A percentile compares a stretch with the other conserved stretches of the same genome.
Conservation (phyloP, 2,113 vertebrate genomes). For the Oreochromis aureus region DNA sequence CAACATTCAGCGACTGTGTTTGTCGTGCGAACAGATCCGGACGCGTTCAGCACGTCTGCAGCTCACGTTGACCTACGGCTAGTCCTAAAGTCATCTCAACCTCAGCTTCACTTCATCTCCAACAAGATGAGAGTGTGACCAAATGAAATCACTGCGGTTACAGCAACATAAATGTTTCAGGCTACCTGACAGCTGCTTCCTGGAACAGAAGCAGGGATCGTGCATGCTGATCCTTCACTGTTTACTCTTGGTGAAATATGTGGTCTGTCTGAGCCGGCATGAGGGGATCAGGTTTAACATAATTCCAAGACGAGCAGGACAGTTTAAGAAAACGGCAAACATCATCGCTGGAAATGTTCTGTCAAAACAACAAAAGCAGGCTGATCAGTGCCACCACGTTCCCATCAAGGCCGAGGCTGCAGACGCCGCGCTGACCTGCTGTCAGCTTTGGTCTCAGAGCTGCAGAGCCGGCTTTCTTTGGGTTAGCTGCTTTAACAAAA, state of each 20-base stretch:
- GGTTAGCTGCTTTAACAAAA: not conserved
- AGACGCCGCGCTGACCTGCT: not conserved
- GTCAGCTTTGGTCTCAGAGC: not conserved
- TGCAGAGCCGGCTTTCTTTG: not conserved
- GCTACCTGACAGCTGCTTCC: not conserved
- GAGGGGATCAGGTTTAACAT: not conserved
- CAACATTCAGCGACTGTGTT: fast-evolving
- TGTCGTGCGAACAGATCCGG: not conserved
- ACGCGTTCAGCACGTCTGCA: not conserved
- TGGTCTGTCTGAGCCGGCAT: not conserved
- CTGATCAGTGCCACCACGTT: fast-evolving
- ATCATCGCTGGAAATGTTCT: not conserved
- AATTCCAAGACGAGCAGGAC: not conserved
- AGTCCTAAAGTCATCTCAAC: not conserved
- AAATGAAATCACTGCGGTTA: fast-evolving
- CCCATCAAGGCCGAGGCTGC: not conserved
- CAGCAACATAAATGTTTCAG: not conserved
- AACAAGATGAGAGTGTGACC: not conserved
- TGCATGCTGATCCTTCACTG: not conserved
- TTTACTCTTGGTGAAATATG: fast-evolving
- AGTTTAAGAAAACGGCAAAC: not conserved
- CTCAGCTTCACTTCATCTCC: not conserved
- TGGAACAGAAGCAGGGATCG: not conserved
- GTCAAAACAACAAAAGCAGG: not conserved
- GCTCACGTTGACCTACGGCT: not conserved